phyloP scores from a whole-genome alignment of 2,888 invertebrate species.

The Chrysopilus asiliformis region DNA sequence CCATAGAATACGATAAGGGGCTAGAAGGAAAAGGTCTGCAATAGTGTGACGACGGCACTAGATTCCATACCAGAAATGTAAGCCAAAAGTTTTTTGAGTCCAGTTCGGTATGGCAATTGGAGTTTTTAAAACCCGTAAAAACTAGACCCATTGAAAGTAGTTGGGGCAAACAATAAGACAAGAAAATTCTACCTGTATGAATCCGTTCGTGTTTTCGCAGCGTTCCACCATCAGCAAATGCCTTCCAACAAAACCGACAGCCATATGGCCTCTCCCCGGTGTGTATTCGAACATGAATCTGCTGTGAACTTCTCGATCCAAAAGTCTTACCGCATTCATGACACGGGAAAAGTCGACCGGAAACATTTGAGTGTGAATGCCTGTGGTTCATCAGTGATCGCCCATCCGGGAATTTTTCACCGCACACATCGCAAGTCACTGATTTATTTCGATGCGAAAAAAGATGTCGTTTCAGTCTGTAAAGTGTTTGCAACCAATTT shows the following conservation, averaged over 20 bases:
- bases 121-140: too few species aligned
- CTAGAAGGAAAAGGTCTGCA: too few species aligned
- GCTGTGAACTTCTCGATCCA: conserved; percentile 71
- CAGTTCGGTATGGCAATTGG: too few species aligned
- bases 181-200: conserved; percentile 49
- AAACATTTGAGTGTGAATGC: conserved; percentile 43
- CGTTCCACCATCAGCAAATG: conserved; percentile 78
- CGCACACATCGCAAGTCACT: conserved; percentile 54
- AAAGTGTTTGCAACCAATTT: too few species aligned
- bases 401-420: conserved; percentile 56
- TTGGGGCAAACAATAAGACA: not conserved
- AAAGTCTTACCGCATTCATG: conserved; percentile 76
- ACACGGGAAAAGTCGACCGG: conserved; percentile 60
- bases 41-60: too few species aligned
- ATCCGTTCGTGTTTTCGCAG: conserved; percentile 73
- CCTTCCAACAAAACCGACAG: conserved; percentile 78
- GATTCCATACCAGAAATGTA: too few species aligned
- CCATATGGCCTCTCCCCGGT: conserved; percentile 73
- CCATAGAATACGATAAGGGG: too few species aligned
- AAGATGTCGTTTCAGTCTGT: conserved; percentile 56
- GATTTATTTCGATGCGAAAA: conserved; percentile 57
- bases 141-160: not conserved
- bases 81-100: too few species aligned
- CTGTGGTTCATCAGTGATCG: conserved; percentile 54
- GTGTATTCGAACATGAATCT: conserved; percentile 75